These are phyloP conservation scores for Sarcophaga rosellei DNA, from an alignment of 2,888 invertebrate species.

Conservation along the genomic window DNA sequence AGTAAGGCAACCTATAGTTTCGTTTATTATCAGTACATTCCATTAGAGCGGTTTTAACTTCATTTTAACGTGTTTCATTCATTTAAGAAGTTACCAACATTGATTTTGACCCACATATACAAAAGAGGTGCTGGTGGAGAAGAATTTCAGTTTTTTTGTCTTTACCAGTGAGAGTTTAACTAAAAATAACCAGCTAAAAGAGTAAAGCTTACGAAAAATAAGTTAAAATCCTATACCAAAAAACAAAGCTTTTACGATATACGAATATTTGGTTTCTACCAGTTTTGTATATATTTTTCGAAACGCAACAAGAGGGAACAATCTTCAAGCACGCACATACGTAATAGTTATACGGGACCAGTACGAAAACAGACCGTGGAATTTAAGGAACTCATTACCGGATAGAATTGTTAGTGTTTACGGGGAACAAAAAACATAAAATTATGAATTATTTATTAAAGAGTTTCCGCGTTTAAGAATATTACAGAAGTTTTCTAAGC, in stretches of 20 bases:
- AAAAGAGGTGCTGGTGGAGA: neutral
- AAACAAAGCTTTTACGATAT: slow-evolving; percentile 57
- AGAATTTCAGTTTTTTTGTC: neutral
- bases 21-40: no score
- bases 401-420: neutral
- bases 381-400: slow-evolving; percentile 46
- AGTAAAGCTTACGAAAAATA: slow-evolving; percentile 44
- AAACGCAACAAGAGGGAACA: slow-evolving; percentile 15
- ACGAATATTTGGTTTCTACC: slow-evolving; percentile 39
- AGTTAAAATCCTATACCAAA: slow-evolving; percentile 21
- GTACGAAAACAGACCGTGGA: slow-evolving; percentile 48
- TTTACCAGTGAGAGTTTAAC: slow-evolving; percentile 32
- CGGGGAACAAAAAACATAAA: neutral
- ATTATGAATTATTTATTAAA: slow-evolving; percentile 2
- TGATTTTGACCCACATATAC: neutral
- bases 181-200: slow-evolving; percentile 7
- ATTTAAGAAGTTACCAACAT: no score
- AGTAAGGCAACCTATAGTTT: no score
- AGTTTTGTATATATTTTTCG: slow-evolving; percentile 18
- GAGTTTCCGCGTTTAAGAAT: slow-evolving; percentile 25
- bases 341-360: slow-evolving; percentile 14
- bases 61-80: no score
- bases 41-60: no score
- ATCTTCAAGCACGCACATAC: slow-evolving; percentile 12
- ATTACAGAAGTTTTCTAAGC: neutral